Percentiles rank a stretch among this genome's conserved stretches.
Conservation (phyloP, 2,797 vertebrate species). For the Gallinago stenura region DNA sequence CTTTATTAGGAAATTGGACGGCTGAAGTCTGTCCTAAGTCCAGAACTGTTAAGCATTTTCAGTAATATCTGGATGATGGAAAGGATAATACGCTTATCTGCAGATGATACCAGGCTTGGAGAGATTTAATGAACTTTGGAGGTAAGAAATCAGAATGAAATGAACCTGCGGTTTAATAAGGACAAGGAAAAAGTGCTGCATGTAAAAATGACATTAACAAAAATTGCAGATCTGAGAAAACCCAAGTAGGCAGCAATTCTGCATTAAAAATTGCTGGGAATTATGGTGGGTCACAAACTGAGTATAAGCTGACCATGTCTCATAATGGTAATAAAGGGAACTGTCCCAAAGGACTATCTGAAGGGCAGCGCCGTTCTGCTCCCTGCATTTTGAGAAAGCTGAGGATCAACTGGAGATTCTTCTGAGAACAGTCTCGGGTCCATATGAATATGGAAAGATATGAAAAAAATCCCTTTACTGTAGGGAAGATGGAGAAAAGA, state of each 20-base stretch:
- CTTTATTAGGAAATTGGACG: background rate
- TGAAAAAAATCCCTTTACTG: background rate
- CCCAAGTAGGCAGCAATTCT: background rate
- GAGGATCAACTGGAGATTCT: background rate
- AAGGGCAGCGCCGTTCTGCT: background rate
- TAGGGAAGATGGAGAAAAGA: background rate
- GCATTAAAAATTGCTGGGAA: background rate
- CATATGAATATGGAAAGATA: background rate
- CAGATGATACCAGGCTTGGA: background rate
- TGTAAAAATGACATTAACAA: background rate
- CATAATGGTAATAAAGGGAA: background rate
- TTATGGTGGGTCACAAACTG: background rate
- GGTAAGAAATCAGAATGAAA: background rate
- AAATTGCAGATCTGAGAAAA: background rate
- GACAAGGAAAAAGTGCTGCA: background rate
- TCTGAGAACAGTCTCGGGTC: background rate
- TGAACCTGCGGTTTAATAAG: background rate
- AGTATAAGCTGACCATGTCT: background rate
- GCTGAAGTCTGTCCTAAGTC: background rate
- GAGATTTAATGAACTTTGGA: background rate
- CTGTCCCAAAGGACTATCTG: background rate
- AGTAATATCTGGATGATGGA: background rate
- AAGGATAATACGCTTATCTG: background rate
- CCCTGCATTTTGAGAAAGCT: background rate
- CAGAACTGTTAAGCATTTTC: background rate